A percentile compares a stretch with the other conserved stretches of the same genome.
These are phyloP conservation scores for Thereva unica DNA, from an alignment of 2,888 invertebrate species.

Conservation along the genomic window DNA sequence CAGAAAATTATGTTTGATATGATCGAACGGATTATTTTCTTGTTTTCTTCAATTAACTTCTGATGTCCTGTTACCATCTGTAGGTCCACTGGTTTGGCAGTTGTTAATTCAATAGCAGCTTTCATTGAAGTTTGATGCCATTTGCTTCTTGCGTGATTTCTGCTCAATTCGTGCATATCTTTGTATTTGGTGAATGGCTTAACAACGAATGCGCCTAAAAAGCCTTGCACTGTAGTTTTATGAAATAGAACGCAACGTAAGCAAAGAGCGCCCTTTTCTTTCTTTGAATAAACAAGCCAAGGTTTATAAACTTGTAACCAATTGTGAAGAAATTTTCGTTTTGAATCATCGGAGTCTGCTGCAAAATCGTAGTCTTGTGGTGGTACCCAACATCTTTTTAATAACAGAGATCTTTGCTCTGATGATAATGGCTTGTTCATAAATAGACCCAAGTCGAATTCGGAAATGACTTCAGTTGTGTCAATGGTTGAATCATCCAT, in stretches of 20 bases:
- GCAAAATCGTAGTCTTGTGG: not conserved
- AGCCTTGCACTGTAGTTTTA: not conserved
- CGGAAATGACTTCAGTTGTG: slow-evolving; percentile 23
- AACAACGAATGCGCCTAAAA: slow-evolving; percentile 2
- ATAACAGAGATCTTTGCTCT: no score
- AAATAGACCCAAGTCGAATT: no score
- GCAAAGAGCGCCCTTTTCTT: not conserved
- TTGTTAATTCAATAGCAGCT: not conserved
- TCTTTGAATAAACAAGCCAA: slow-evolving; percentile 8
- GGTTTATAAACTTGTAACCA: slow-evolving; percentile 3
- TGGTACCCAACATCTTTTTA: slow-evolving; percentile 7
- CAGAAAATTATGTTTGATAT: not conserved
- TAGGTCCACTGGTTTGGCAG: not conserved
- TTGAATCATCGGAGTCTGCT: not conserved
- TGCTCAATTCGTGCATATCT: slow-evolving; percentile 1
- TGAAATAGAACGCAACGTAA: slow-evolving; percentile 2
- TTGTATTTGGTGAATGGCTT: slow-evolving; percentile 6
- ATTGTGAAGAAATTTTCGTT: slow-evolving; percentile 3
- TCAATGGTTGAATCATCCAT: slow-evolving; percentile 23
- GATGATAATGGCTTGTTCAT: no score
- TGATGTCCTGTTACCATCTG: not conserved
- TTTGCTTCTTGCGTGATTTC: not conserved
- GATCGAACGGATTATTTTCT: slow-evolving; percentile 2
- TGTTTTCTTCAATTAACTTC: slow-evolving; percentile 11
- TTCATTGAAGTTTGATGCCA: not conserved